Conservation (phyloP, 2,113 vertebrate species). For the Nerophis lumbriciformis region DNA sequence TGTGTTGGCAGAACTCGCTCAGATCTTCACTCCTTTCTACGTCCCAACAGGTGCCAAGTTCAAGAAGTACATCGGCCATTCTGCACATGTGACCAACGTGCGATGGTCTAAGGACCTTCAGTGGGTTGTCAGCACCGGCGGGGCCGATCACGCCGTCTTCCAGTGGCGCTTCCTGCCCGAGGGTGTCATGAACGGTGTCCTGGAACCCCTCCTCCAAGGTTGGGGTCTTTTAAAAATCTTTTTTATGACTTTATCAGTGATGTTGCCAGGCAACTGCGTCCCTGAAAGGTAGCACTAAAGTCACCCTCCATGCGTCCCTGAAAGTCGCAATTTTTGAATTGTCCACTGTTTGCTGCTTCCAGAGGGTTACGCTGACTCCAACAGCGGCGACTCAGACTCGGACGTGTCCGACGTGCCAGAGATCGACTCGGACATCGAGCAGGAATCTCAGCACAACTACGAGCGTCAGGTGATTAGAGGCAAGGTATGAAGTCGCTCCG, state of each 20-base stretch:
- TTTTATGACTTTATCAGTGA: too few relatives aligned
- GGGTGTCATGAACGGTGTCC: conserved; percentile 82
- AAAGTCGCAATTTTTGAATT: not conserved
- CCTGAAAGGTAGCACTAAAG: too few relatives aligned
- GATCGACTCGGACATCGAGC: conserved; percentile 97
- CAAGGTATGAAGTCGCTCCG: conserved; percentile 22
- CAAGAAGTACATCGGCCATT: conserved; percentile 92
- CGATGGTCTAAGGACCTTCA: conserved; percentile 95
- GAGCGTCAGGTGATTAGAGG: conserved; percentile 81
- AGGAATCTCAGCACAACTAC: conserved; percentile 95
- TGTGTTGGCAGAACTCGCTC: not conserved
- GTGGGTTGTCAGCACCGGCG: conserved; percentile 92
- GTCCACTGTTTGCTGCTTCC: conserved; percentile 4
- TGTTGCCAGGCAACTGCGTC: too few relatives aligned
- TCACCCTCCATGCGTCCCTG: too few relatives aligned
- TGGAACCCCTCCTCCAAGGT: conserved; percentile 87
- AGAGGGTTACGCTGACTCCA: conserved; percentile 89
- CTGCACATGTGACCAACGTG: conserved; percentile 93
- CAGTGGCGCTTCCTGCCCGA: conserved; percentile 97
- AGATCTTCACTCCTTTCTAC: not conserved
- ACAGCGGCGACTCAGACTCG: conserved; percentile 93
- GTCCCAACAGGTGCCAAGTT: conserved; percentile 85
- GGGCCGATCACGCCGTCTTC: conserved; percentile 94
- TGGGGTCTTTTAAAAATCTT: too few relatives aligned
- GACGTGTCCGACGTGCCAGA: conserved; percentile 94